phyloP scores from a whole-genome alignment of 2,113 vertebrate genomes.

The Ailuropoda melanoleuca region DNA sequence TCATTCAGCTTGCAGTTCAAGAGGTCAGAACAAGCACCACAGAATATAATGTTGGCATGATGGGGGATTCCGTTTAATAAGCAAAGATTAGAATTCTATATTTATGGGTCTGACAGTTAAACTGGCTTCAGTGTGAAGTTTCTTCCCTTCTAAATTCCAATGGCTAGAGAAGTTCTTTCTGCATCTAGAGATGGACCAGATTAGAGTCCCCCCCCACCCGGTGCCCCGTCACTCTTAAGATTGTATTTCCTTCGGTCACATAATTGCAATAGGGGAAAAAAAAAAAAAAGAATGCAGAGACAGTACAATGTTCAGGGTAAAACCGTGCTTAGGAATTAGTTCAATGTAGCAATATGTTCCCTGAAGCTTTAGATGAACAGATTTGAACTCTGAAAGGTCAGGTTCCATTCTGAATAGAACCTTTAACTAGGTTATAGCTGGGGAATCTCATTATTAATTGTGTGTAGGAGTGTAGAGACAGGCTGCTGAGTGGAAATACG shows the following conservation, averaged over 20 bases:
- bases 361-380: neutral
- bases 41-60: neutral
- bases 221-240: neutral
- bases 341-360: neutral
- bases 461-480: slow-evolving; percentile 18
- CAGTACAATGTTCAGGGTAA: neutral
- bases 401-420: slow-evolving; percentile 27
- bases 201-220: neutral
- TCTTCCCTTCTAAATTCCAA: neutral
- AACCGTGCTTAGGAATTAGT: slow-evolving; percentile 8
- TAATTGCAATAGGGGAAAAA: neutral
- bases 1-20: neutral
- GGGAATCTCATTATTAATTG: slow-evolving; percentile 57
- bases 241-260: neutral
- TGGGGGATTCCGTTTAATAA: neutral
- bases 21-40: neutral
- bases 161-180: neutral
- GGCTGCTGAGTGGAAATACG: neutral
- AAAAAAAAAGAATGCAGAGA: neutral
- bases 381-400: slow-evolving; percentile 54
- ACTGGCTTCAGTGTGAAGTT: rapidly evolving
- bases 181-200: neutral
- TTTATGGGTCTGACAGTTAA: neutral
- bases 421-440: slow-evolving; percentile 47
- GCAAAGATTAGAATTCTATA: neutral